phyloP scores from a whole-genome alignment of 2,113 vertebrate species.

The Cricetomys ansorgei region DNA sequence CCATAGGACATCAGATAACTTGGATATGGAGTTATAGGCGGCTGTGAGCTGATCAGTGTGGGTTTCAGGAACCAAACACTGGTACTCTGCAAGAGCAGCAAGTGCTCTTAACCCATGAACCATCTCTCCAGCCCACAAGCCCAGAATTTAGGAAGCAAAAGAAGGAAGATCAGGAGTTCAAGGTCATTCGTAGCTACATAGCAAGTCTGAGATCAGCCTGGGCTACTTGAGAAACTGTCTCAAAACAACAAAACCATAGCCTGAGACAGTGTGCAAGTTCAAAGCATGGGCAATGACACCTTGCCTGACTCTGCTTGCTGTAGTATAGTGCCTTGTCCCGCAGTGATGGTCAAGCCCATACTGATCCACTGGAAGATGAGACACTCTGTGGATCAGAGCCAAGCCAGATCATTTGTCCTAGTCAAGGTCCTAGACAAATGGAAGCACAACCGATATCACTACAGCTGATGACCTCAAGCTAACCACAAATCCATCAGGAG shows the following conservation, averaged over 20 bases:
- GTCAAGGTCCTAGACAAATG: not conserved
- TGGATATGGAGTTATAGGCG: not conserved
- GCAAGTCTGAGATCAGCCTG: not conserved
- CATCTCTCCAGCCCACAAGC: not conserved
- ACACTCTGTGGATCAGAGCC: not conserved
- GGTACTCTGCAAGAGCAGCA: not conserved
- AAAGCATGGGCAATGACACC: not conserved
- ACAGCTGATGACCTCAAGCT: not conserved
- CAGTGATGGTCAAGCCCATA: not conserved
- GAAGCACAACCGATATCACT: not conserved
- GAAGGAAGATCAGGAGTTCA: not conserved
- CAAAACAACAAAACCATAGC: not conserved
- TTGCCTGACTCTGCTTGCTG: not conserved
- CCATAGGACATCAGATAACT: not conserved
- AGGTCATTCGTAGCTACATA: not conserved
- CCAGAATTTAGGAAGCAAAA: too few relatives aligned
- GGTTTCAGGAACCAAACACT: not conserved
- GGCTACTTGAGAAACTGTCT: not conserved
- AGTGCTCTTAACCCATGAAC: not conserved
- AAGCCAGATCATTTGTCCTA: not conserved
- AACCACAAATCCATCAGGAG: slow-evolving; percentile 32
- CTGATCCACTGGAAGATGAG: not conserved
- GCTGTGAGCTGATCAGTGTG: not conserved
- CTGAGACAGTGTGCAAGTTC: not conserved
- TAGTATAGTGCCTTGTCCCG: not conserved